Percentiles rank a stretch among this genome's conserved stretches.
Evolutionary conservation across 2,888 invertebrate genomes (phyloP).

Genomic region (Penaeus monodon): DNA sequence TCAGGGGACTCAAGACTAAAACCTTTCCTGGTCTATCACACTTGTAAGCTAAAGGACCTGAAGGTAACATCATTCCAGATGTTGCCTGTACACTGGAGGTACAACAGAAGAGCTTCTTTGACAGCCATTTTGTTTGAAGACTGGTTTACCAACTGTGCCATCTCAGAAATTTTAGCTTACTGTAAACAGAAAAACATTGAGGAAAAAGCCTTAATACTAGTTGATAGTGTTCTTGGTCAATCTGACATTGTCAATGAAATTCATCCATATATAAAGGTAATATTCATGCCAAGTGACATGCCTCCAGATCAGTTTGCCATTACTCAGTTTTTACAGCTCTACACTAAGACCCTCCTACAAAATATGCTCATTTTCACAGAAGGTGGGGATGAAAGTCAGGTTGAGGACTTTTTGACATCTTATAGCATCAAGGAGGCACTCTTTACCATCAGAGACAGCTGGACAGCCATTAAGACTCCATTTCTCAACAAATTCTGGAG

Average conservation of each 20-base stretch:
- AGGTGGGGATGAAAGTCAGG: background rate
- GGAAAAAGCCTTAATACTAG: background rate
- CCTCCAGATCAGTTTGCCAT: background rate
- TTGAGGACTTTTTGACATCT: background rate
- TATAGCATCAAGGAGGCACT: constrained; percentile 6
- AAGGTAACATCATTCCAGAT: background rate
- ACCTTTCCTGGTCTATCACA: background rate
- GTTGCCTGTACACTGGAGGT: background rate
- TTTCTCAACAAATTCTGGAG: background rate
- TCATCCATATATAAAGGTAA: background rate
- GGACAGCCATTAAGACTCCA: background rate
- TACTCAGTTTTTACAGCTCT: background rate
- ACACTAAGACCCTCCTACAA: background rate
- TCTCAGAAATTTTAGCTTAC: background rate
- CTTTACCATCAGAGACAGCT: constrained; percentile 1
- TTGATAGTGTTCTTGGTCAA: background rate
- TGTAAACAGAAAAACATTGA: background rate
- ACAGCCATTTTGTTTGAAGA: background rate
- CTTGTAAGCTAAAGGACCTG: background rate
- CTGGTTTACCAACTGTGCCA: constrained; percentile 1
- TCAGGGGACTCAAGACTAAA: constrained; percentile 7
- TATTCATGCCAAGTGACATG: background rate
- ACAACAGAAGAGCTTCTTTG: background rate
- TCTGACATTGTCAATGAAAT: background rate
- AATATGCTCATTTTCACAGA: background rate